Evolutionary conservation across 2,888 invertebrate genomes (phyloP).

Genomic region (Chesias legatella): DNA sequence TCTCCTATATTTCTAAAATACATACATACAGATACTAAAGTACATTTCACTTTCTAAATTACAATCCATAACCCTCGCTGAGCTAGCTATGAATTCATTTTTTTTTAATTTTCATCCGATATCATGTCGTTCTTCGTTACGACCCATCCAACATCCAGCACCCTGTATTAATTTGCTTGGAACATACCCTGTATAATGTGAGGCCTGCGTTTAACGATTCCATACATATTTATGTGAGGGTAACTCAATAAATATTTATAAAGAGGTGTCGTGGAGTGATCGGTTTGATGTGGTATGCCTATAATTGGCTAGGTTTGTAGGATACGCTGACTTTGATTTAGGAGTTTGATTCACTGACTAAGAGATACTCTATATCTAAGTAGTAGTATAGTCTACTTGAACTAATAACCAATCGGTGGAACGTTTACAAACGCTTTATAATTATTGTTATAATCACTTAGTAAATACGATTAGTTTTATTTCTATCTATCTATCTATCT

Average conservation of each 20-base stretch:
- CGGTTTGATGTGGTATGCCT: conserved; percentile 19
- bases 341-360: too few relatives aligned
- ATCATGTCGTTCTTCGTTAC: conserved; percentile 25
- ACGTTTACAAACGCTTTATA: too few relatives aligned
- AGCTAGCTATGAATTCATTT: conserved; percentile 21
- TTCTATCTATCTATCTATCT: too few relatives aligned
- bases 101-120: conserved; percentile 23
- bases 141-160: conserved; percentile 25
- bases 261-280: conserved; percentile 26
- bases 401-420: too few relatives aligned
- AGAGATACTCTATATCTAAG: too few relatives aligned
- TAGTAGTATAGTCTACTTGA: too few relatives aligned
- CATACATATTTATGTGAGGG: conserved; percentile 31
- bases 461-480: too few relatives aligned
- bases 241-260: conserved; percentile 28
- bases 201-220: conserved; percentile 32
- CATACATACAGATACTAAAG: background rate
- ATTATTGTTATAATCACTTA: too few relatives aligned
- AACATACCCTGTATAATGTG: conserved; percentile 31
- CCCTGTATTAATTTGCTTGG: conserved; percentile 31
- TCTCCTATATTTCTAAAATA: background rate
- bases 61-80: conserved; percentile 9
- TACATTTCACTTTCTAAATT: conserved; percentile 2
- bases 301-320: conserved; percentile 13
- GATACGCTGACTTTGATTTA: background rate